Evolutionary conservation across 2,113 vertebrate species (phyloP).

Genomic region (Lichenostomus cassidix): DNA sequence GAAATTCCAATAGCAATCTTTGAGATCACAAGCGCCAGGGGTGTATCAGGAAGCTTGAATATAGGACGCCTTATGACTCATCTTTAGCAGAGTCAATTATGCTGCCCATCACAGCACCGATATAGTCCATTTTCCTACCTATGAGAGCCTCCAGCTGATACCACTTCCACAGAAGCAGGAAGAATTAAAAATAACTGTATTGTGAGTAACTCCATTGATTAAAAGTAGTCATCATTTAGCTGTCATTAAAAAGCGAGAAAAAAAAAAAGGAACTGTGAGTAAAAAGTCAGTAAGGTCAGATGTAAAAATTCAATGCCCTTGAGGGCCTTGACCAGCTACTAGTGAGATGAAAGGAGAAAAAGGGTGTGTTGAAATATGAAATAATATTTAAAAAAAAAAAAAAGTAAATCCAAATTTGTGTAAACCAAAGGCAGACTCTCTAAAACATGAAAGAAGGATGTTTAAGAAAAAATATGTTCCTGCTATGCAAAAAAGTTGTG

Average conservation of each 20-base stretch:
- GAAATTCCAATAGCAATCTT: neutral
- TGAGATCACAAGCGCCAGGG: neutral
- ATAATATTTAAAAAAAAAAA: too few relatives aligned
- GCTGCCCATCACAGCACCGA: neutral
- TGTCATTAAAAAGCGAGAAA: neutral
- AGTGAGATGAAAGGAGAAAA: neutral
- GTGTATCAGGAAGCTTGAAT: neutral
- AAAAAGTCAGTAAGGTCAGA: neutral
- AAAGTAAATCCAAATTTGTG: neutral
- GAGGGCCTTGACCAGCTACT: neutral
- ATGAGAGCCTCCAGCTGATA: neutral
- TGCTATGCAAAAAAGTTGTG: neutral
- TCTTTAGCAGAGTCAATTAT: neutral
- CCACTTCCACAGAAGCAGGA: neutral
- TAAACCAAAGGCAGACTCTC: neutral
- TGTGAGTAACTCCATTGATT: neutral
- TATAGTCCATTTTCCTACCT: neutral
- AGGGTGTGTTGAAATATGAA: neutral
- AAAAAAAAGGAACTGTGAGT: neutral
- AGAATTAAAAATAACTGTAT: neutral
- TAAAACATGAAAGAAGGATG: neutral
- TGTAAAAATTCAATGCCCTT: neutral
- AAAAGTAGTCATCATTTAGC: neutral
- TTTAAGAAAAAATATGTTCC: neutral
- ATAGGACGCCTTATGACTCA: neutral